phyloP scores from a whole-genome alignment of 2,888 invertebrate genomes.

The Odontomyia ornata region DNA sequence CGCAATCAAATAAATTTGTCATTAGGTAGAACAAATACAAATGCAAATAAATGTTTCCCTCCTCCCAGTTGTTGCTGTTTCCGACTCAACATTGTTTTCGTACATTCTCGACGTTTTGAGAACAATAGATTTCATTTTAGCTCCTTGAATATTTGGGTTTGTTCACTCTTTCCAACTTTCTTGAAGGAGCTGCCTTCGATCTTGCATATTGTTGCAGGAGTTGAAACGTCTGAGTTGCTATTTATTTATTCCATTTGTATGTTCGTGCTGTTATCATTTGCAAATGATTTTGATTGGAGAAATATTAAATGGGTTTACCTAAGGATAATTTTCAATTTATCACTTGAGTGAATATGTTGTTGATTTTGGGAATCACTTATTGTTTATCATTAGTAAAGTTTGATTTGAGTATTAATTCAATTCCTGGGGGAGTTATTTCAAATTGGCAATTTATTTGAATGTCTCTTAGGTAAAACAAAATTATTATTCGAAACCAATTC shows the following conservation, averaged over 20 bases:
- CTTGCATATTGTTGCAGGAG: too few relatives aligned
- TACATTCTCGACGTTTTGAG: slow-evolving; percentile 21
- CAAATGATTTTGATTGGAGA: slow-evolving; percentile 33
- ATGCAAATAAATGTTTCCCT: slow-evolving; percentile 35
- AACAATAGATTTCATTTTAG: slow-evolving; percentile 8
- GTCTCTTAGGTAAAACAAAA: too few relatives aligned
- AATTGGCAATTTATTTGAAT: not conserved
- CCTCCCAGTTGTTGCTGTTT: slow-evolving; percentile 2
- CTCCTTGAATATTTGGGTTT: not conserved
- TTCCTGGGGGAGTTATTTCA: slow-evolving; percentile 10
- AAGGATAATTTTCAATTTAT: slow-evolving; percentile 49
- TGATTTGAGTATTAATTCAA: slow-evolving; percentile 23
- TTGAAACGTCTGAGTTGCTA: not conserved
- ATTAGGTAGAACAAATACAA: slow-evolving; percentile 48
- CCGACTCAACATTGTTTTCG: slow-evolving; percentile 34
- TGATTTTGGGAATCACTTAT: slow-evolving; percentile 40
- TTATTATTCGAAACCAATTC: too few relatives aligned
- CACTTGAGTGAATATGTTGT: slow-evolving; percentile 46
- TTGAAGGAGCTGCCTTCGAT: not conserved
- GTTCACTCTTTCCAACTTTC: not conserved
- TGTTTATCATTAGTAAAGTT: slow-evolving; percentile 38
- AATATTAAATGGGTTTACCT: slow-evolving; percentile 48
- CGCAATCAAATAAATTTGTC: slow-evolving; percentile 50
- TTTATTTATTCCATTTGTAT: slow-evolving; percentile 43
- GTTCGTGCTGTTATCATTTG: slow-evolving; percentile 17